phyloP scores from a whole-genome alignment of 2,797 vertebrate genomes.

The Liasis olivaceus region DNA sequence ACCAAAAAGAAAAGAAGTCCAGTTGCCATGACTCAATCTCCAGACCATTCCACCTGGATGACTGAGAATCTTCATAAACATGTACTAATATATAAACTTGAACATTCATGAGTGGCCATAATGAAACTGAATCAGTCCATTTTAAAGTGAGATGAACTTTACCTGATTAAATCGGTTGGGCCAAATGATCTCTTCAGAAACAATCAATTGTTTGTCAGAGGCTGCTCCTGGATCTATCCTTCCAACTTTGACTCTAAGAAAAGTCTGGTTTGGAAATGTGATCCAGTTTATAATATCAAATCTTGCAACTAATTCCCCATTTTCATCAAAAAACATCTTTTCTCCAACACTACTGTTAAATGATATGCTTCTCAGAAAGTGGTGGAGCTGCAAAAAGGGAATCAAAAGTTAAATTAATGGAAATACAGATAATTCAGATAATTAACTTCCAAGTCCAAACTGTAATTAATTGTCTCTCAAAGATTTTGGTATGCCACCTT shows the following conservation, averaged over 20 bases:
- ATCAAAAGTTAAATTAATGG: not conserved
- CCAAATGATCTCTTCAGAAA: not conserved
- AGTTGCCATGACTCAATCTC: no score
- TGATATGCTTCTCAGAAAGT: not conserved
- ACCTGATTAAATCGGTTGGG: not conserved
- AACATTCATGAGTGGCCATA: not conserved
- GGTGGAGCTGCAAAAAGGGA: not conserved
- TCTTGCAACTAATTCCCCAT: not conserved
- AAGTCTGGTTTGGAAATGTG: not conserved
- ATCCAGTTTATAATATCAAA: conserved; percentile 14
- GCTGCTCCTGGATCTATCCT: not conserved
- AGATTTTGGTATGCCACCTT: not conserved
- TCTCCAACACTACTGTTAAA: conserved; percentile 21
- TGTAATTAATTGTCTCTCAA: not conserved
- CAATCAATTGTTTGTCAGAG: not conserved
- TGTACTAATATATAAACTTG: not conserved
- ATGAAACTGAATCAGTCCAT: not conserved
- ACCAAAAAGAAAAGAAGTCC: no score
- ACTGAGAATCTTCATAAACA: not conserved
- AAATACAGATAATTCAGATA: not conserved
- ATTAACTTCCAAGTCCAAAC: no score
- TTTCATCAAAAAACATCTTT: not conserved
- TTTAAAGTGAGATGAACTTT: not conserved
- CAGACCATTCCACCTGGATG: no score
- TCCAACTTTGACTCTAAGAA: not conserved